Evolutionary conservation across 2,113 vertebrate genomes (phyloP).

Genomic region (Leuciscus idus): DNA sequence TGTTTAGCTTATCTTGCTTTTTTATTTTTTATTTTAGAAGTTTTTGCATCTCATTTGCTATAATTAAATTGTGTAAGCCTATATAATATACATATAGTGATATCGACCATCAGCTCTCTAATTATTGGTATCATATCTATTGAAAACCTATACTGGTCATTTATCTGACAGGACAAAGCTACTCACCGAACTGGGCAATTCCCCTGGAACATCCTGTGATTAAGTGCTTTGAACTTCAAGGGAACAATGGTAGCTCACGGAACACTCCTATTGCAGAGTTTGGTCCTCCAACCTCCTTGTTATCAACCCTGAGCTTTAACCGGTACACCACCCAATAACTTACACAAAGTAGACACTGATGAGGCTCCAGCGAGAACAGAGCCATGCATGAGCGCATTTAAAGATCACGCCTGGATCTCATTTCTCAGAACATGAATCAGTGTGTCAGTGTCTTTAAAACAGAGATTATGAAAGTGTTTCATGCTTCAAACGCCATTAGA

Average conservation of each 20-base stretch:
- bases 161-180: neutral
- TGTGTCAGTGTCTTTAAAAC: neutral
- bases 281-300: neutral
- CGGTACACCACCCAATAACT: neutral
- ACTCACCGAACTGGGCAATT: neutral
- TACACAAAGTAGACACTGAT: neutral
- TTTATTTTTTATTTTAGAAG: neutral
- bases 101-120: neutral
- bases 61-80: neutral
- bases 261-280: neutral
- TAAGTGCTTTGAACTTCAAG: neutral
- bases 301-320: neutral
- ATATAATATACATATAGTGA: neutral
- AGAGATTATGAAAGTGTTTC: neutral
- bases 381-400: neutral
- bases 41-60: neutral
- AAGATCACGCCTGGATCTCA: neutral
- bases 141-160: neutral
- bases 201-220: neutral
- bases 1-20: neutral
- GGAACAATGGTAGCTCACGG: neutral
- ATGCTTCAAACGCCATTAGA: conserved; percentile 2
- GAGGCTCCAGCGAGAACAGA: neutral
- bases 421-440: neutral
- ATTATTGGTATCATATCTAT: neutral